These are phyloP conservation scores for Drosophila murphyi DNA, from an alignment of 1,140 invertebrate species.

Conservation along the genomic window DNA sequence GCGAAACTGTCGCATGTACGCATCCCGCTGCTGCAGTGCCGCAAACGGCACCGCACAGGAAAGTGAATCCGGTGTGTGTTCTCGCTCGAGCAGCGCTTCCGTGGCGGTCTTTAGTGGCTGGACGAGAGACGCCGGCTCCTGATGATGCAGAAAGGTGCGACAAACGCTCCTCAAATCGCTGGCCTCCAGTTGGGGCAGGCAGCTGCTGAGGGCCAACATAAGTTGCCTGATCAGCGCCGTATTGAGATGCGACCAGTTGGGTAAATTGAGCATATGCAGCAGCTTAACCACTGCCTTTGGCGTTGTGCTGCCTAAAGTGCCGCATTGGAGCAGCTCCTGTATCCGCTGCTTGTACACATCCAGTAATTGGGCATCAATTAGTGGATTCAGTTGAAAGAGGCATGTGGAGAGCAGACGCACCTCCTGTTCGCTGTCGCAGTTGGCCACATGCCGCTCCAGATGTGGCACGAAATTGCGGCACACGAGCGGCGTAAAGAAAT, in stretches of 20 bases:
- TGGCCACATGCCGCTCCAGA: slow-evolving; percentile 49
- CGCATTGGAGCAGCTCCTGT: slow-evolving; percentile 35
- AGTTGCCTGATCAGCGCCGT: slow-evolving; percentile 59
- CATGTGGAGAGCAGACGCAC: slow-evolving; percentile 73
- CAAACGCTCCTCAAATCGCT: slow-evolving; percentile 61
- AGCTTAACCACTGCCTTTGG: slow-evolving; percentile 69
- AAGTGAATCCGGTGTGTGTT: slow-evolving; percentile 53
- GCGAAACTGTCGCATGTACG: slow-evolving; percentile 68
- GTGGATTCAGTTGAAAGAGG: slow-evolving; percentile 65
- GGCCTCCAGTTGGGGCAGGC: slow-evolving; percentile 50
- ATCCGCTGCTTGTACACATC: slow-evolving; percentile 55
- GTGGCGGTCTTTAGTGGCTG: slow-evolving; percentile 46
- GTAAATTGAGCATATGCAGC: slow-evolving; percentile 72
- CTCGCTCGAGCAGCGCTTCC: slow-evolving; percentile 47
- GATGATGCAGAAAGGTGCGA: slow-evolving; percentile 68
- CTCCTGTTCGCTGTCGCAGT: slow-evolving; percentile 57
- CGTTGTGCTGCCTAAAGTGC: slow-evolving; percentile 37
- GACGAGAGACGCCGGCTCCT: slow-evolving; percentile 68
- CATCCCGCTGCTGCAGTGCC: slow-evolving; percentile 72
- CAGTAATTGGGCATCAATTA: slow-evolving; percentile 60
- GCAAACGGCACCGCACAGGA: slow-evolving; percentile 72
- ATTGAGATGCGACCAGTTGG: slow-evolving; percentile 69
- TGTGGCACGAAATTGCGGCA: slow-evolving; percentile 65
- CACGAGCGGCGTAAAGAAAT: slow-evolving; percentile 70
- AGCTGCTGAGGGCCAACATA: slow-evolving; percentile 34